Evolutionary conservation across 2,888 invertebrate genomes (phyloP), one percentile per base, ranked within the genome.

Genomic region (Reticulitermes lucifugus): DNA sequence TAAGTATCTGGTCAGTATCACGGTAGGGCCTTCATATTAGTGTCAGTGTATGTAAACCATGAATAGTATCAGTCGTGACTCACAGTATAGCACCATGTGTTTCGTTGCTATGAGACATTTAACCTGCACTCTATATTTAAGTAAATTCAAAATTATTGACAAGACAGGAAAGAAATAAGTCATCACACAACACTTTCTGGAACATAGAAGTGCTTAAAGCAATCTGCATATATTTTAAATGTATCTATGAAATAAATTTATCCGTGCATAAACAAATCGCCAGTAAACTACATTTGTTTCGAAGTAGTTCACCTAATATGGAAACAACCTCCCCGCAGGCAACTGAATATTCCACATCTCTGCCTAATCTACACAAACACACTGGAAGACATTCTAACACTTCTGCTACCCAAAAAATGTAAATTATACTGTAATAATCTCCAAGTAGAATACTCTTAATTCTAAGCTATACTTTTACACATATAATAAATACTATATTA

Each of bases 81-180:
- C 3, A 21, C 12, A 12, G n/a, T 43, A 41, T 82, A 82, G 82
- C 82, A 82, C 82, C 82, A 70, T 82, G 14, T 65, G 46, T 82
- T 82, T 82, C 82, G 82, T 82, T 82, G 71, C 70, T 82, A 46
- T 82, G n/a, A 55, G 2, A 51, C 1, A 55, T 55, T 18, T 18
- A 55, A 55, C 0, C 55, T 14, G 18, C 55, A 55, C 5, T 18
- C 55, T 55, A 12, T 55, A 18, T 55, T 55, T 21, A 55, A 18
- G 14, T 14, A 55, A 55, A 18, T 18, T 55, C 21, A 18, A 55
- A 55, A 55, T 18, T 55, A 18, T 55, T 55, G 35, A 18, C 18
- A 18, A 5, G 18, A 55, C 51, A 12, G 9, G 51, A 14, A 55
- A 55, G 0, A 12, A 55, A 18, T 55, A 55, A 55, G 14, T 18